Evolutionary conservation across 2,113 vertebrate genomes (phyloP).

Genomic region (Aldabrachelys gigantea): DNA sequence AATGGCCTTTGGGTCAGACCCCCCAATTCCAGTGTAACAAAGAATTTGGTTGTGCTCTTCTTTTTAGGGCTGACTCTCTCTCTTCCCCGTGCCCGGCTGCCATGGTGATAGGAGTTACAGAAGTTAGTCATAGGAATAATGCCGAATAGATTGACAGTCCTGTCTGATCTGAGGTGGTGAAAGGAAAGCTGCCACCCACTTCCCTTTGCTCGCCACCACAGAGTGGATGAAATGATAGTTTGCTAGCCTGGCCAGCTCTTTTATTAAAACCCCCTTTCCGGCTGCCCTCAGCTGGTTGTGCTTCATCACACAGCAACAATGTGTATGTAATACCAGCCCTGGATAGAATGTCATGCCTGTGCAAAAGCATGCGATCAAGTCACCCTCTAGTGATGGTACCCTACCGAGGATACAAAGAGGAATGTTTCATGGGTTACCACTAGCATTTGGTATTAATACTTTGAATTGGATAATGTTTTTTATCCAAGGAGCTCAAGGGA

Average conservation of each 20-base stretch:
- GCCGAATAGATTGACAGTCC: conserved; percentile 74
- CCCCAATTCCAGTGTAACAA: conserved; percentile 45
- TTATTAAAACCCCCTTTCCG: background rate
- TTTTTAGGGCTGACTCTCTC: conserved; percentile 66
- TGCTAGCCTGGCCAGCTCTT: conserved; percentile 48
- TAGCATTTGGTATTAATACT: background rate
- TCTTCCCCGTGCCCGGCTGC: conserved; percentile 58
- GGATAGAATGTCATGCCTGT: conserved; percentile 44
- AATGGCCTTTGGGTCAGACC: conserved; percentile 1
- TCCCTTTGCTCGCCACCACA: conserved; percentile 70
- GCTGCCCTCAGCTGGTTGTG: conserved; percentile 44
- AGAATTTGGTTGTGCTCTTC: conserved; percentile 71
- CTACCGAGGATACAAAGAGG: background rate
- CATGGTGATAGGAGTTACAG: conserved; percentile 74
- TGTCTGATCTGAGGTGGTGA: conserved; percentile 73
- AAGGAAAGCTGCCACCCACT: conserved; percentile 71
- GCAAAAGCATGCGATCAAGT: conserved; percentile 51
- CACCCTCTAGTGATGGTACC: background rate
- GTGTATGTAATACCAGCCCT: conserved; percentile 67
- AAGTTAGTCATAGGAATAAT: conserved; percentile 73
- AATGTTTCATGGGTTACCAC: background rate
- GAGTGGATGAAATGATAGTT: conserved; percentile 58
- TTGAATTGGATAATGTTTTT: background rate
- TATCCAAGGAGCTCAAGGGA: background rate
- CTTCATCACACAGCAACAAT: background rate